Base-by-base conservation (phyloP, 1,140 invertebrate species). In the Cotesia chilonis region DNA sequence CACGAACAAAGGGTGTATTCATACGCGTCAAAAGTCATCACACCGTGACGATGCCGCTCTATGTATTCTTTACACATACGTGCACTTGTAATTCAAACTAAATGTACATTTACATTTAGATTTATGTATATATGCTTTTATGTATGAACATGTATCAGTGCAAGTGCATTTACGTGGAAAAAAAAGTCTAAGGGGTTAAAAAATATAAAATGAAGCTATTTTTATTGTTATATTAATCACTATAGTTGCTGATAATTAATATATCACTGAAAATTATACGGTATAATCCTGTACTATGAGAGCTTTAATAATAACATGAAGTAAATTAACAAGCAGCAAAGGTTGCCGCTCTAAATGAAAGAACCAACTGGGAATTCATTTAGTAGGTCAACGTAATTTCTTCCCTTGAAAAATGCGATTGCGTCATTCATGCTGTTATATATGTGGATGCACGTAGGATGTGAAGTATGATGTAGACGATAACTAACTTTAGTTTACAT, bases 1-100 rank as follows among this genome's bases (percentile, higher is more conserved):
- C n/a, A 20, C 59, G 77, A 79, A 81, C 80, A 81, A 81, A 81
- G 78, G 80, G 77, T 73, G 76, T 79, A 81, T 81, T 81, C 80
- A 47, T 47, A 81, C 79, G 78, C 77, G 77, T 81, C 79, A 80
- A 71, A 79, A 80, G 79, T 81, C 79, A 78, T 78, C 75, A 75
- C 65, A 75, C 75, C 78, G 78, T 79, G 75, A 79, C 77, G 75
- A 68, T 74, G 72, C 75, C 75, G 75, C 78, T 68, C 36, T 38
- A 47, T 10, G 41, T 47, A 47, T 10, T 47, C 41, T 4, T 51
- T 59, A 36, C 38, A 35, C 59, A 52, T 41, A 64, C 20, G 14
- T 38, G 4, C 54, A 55, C 54, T 20, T 17, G 57, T 17, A 20
- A 59, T 10, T 20, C 20, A 17, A 20, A 59, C 9, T 9, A 28